phyloP scores from a whole-genome alignment of 37 sponge, comb jelly and placozoan species.

The Ephydatia muelleri region DNA sequence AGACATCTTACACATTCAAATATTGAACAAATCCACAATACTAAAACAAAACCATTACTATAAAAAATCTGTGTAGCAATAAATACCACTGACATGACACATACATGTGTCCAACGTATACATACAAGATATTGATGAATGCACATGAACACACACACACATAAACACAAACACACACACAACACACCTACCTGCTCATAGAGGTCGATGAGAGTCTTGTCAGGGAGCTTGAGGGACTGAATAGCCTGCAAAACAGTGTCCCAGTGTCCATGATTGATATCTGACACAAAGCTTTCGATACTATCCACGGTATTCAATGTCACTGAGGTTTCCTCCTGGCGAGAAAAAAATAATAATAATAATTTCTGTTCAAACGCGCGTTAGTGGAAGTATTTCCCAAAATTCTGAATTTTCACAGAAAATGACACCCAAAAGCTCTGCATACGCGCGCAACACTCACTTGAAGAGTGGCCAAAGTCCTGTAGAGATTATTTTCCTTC shows the following conservation, averaged over 20 bases:
- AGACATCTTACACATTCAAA: too few species aligned
- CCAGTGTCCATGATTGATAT: slow-evolving; percentile 99
- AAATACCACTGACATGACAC: background rate
- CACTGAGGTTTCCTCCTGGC: slow-evolving; percentile 82
- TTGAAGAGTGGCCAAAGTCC: slow-evolving; percentile 87
- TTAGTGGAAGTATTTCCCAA: background rate
- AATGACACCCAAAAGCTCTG: background rate
- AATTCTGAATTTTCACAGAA: too few species aligned
- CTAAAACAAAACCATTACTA: too few species aligned
- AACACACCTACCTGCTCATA: slow-evolving; percentile 84
- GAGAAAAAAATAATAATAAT: background rate
- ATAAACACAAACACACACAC: background rate
- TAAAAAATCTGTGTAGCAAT: too few species aligned
- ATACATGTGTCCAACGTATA: background rate
- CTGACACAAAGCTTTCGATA: slow-evolving; percentile 94
- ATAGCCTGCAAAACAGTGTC: slow-evolving; percentile 94
- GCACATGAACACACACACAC: slow-evolving; percentile 2
- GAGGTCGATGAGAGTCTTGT: slow-evolving; percentile 90
- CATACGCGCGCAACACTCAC: slow-evolving; percentile 4
- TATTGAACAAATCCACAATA: too few species aligned
- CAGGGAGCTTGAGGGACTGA: slow-evolving; percentile 94
- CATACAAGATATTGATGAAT: too few species aligned
- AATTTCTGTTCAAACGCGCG: background rate
- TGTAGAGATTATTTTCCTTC: slow-evolving; percentile 93
- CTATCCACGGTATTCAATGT: slow-evolving; percentile 97